Percentiles rank a stretch among this genome's conserved stretches.
Conservation (phyloP, 1,140 invertebrate genomes). For the Cotesia typhae region DNA sequence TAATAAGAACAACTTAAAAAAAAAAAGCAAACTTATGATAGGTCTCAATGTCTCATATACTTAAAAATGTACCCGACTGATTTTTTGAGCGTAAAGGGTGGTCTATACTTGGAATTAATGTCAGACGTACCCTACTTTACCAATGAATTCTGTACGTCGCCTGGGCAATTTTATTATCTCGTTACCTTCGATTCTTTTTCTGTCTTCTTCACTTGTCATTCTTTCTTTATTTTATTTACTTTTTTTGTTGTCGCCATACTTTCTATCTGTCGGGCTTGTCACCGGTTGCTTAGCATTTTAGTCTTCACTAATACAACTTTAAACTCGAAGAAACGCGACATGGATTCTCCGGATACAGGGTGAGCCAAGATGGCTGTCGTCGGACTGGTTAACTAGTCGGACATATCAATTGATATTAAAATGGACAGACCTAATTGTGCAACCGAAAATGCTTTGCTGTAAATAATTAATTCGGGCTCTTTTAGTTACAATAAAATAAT, state of each 20-base stretch:
- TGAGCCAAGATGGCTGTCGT: slow-evolving; percentile 33
- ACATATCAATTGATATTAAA: not conserved
- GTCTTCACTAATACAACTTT: not conserved
- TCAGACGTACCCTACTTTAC: slow-evolving; percentile 51
- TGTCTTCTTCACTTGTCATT: slow-evolving; percentile 41
- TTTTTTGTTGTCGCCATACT: slow-evolving; percentile 9
- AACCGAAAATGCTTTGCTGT: no score
- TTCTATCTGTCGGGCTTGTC: slow-evolving; percentile 13
- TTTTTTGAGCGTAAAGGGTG: slow-evolving; percentile 48
- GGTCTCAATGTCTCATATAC: slow-evolving; percentile 28
- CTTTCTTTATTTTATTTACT: slow-evolving; percentile 22
- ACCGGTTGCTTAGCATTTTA: slow-evolving; percentile 22
- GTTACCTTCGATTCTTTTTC: slow-evolving; percentile 41
- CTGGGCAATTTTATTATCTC: slow-evolving; percentile 53
- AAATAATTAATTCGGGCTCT: no score
- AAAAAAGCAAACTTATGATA: slow-evolving; percentile 20
- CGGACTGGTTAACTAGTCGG: slow-evolving; percentile 18
- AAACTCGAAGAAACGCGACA: not conserved
- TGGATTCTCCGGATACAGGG: slow-evolving; percentile 4
- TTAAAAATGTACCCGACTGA: slow-evolving; percentile 43
- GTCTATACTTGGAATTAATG: slow-evolving; percentile 46
- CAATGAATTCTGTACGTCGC: slow-evolving; percentile 45
- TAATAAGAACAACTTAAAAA: not conserved
- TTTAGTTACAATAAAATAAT: no score
- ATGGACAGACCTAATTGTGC: no score